Evolutionary conservation across 2,797 vertebrate species (phyloP).

Genomic region (Argya squamiceps): DNA sequence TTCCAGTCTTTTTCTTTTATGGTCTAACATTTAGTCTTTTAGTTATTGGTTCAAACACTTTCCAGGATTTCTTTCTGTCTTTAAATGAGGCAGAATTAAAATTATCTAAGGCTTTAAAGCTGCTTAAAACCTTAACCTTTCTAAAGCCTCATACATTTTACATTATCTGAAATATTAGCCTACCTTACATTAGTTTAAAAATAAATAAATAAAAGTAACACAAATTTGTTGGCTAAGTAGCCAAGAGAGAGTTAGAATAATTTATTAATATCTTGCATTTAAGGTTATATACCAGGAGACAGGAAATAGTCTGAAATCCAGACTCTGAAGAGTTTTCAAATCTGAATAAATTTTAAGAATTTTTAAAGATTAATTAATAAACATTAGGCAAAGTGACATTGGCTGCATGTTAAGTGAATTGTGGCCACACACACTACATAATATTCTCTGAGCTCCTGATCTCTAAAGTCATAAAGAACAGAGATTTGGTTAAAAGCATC

Average conservation of each 20-base stretch:
- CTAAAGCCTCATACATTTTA: constrained; percentile 3
- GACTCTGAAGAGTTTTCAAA: neutral
- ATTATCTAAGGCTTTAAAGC: neutral
- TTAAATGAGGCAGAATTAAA: neutral
- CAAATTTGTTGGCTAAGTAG: neutral
- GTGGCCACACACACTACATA: neutral
- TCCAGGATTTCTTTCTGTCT: neutral
- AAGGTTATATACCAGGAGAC: neutral
- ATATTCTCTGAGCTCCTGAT: neutral
- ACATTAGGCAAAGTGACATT: neutral
- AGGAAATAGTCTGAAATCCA: neutral
- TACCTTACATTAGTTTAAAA: neutral
- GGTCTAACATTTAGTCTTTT: neutral
- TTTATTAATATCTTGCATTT: neutral
- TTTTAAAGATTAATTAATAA: neutral
- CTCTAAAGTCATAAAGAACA: neutral
- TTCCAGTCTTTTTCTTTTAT: neutral
- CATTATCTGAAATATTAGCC: neutral
- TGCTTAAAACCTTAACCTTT: neutral
- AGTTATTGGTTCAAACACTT: neutral
- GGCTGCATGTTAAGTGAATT: neutral
- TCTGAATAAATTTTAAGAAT: neutral
- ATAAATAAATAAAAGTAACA: neutral
- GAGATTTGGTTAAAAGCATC: neutral
- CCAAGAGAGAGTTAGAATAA: neutral